These are phyloP conservation scores for Papilio helenus DNA, from an alignment of 1,140 invertebrate genomes.

Conservation along the genomic window DNA sequence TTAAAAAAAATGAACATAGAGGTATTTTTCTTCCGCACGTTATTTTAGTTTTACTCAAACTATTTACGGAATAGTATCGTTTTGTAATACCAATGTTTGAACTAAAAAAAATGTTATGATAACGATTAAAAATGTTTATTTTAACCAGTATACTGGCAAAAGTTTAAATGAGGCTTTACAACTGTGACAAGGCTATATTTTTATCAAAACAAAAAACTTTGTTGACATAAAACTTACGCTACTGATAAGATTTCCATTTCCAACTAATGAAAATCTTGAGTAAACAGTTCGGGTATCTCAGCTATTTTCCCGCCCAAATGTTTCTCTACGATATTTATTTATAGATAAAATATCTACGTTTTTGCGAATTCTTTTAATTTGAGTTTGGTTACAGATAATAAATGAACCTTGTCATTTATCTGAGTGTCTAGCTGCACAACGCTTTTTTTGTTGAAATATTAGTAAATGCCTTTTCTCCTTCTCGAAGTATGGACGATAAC, in stretches of 20 bases:
- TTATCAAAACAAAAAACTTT: background rate
- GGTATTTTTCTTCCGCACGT: background rate
- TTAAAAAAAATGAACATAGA: too few relatives aligned
- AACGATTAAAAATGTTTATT: background rate
- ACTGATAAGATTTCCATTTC: conserved; percentile 8
- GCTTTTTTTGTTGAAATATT: background rate
- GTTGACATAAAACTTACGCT: background rate
- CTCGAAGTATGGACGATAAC: background rate
- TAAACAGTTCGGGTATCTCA: background rate
- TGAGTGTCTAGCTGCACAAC: background rate
- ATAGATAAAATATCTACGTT: background rate
- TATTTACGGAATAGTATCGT: background rate
- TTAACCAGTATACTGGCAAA: background rate
- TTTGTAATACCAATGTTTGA: background rate
- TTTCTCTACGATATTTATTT: background rate
- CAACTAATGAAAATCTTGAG: background rate
- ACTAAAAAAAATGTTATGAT: background rate
- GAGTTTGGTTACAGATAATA: background rate
- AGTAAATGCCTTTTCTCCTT: background rate
- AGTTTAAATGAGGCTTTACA: background rate
- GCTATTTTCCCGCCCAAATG: background rate
- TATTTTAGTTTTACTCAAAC: background rate
- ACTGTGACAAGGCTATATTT: background rate
- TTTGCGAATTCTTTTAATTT: background rate
- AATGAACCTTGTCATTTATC: background rate